phyloP scores from a whole-genome alignment of 2,888 invertebrate genomes.

The Sesia apiformis region DNA sequence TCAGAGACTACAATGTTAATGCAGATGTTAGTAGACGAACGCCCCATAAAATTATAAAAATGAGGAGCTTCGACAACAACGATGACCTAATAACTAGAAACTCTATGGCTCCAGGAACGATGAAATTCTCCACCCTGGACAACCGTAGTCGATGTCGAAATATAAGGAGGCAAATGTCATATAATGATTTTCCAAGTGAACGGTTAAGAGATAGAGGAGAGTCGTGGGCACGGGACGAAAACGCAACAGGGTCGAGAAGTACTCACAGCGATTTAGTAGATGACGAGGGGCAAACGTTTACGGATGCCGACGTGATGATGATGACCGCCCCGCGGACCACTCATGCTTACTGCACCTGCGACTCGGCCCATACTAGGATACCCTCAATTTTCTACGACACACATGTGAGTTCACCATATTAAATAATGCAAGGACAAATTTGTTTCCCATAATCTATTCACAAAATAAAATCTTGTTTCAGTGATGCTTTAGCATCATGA shows the following conservation, averaged over 20 bases:
- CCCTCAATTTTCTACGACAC: slow-evolving; percentile 61
- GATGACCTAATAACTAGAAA: slow-evolving; percentile 44
- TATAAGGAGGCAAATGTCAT: slow-evolving; percentile 66
- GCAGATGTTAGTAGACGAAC: slow-evolving; percentile 34
- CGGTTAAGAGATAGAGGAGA: slow-evolving; percentile 52
- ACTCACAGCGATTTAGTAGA: slow-evolving; percentile 45
- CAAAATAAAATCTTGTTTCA: too few relatives aligned
- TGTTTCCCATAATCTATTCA: too few relatives aligned
- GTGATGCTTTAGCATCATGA: too few relatives aligned
- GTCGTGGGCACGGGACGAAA: slow-evolving; percentile 48
- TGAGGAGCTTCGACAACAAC: slow-evolving; percentile 60
- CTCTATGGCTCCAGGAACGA: slow-evolving; percentile 40
- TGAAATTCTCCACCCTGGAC: slow-evolving; percentile 66
- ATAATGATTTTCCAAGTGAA: slow-evolving; percentile 66
- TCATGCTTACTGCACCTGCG: slow-evolving; percentile 57
- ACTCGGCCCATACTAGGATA: slow-evolving; percentile 42
- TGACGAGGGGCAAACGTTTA: slow-evolving; percentile 51
- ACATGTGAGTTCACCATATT: slow-evolving; percentile 39
- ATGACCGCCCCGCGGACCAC: slow-evolving; percentile 32
- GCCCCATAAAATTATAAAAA: slow-evolving; percentile 47
- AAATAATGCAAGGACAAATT: too few relatives aligned
- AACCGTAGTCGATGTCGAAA: slow-evolving; percentile 62
- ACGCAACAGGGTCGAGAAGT: slow-evolving; percentile 41
- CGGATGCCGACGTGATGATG: slow-evolving; percentile 50
- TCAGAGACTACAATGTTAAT: slow-evolving; percentile 44